Base-by-base conservation (phyloP, 2,888 invertebrate genomes). In the Ceriagrion tenellum region DNA sequence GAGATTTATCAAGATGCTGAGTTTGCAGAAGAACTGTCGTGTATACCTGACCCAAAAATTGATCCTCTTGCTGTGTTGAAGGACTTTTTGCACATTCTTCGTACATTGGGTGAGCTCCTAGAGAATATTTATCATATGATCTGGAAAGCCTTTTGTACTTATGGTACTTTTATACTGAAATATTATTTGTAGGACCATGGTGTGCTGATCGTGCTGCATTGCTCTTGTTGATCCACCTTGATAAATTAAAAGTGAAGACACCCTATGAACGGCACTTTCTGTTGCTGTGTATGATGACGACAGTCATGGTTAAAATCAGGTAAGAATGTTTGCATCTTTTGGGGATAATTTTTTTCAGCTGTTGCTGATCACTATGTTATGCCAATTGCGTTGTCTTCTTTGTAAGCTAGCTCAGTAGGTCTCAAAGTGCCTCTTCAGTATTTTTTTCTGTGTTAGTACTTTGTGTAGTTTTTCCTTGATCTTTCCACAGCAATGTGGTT, bases 191-290 rank as follows among this genome's bases (percentile, higher is more conserved):
- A 97, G 99, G 99, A 3, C 98, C 99, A 0, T 99, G 99, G 98
- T 98, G 99, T 96, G 99, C 99, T 0, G 98, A 99, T 96, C 98
- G 98, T 96, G 99, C 99, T 0, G 98, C 99, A 0, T 97, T 98
- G 95, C 97, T 98, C 30, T 97, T 99, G 55, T 97, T 99, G 95
- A 97, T 98, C 55, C 98, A 98, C 96, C 97, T 99, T 90, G 99
- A 99, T 96, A 99, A 99, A 96, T 97, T 98, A 55, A 99, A 99
- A 97, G 98, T 99, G 1, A 98, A 98, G 97, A 98, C 98, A 0
- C 98, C 99, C 0, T 99, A 99, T 96, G 99, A 99, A 96, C 97
- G 99, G 55, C 99, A 99, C 97, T 99, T 98, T 96, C 97, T 99
- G 23, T 97, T 99, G 0, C 97, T 99, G n/a, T 98, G 98, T 96